phyloP scores from a whole-genome alignment of 2,113 vertebrate genomes.

The Columba janthina region DNA sequence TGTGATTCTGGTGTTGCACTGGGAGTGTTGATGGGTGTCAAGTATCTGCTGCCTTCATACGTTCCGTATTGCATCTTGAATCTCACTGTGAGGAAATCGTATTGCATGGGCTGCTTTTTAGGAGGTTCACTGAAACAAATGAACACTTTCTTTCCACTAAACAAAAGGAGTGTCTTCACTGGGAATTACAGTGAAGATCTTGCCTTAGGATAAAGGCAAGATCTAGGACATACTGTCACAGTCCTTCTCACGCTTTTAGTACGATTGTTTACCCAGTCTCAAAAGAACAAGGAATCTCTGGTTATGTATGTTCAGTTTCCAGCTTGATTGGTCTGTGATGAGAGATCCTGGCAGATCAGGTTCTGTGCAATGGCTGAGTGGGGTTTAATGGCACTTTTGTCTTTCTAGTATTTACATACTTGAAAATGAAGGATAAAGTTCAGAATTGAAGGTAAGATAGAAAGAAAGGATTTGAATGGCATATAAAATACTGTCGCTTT shows the following conservation, averaged over 20 bases:
- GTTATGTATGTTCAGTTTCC: not conserved
- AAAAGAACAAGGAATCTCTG: not conserved
- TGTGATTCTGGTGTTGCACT: not conserved
- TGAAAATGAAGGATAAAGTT: not conserved
- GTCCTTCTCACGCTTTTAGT: not conserved
- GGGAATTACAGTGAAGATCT: constrained; percentile 22
- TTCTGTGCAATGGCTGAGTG: not conserved
- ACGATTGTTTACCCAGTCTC: not conserved
- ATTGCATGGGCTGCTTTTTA: not conserved
- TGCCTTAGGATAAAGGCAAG: too few species aligned
- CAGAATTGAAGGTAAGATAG: not conserved
- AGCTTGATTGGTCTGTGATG: not conserved
- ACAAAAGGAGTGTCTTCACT: not conserved
- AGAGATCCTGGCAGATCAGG: not conserved
- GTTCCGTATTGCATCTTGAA: not conserved
- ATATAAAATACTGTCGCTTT: not conserved
- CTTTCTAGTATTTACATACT: not conserved
- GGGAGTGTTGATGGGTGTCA: fast-evolving
- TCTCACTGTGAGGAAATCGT: not conserved
- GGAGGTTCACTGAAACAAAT: not conserved
- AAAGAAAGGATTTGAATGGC: not conserved
- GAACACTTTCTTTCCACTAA: constrained; percentile 22
- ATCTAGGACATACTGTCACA: constrained; percentile 18
- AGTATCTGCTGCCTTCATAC: not conserved
- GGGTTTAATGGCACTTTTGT: not conserved